Evolutionary conservation across 2,888 invertebrate species (phyloP), one percentile per base, ranked within the genome.

Genomic region (Phaedon cochleariae): DNA sequence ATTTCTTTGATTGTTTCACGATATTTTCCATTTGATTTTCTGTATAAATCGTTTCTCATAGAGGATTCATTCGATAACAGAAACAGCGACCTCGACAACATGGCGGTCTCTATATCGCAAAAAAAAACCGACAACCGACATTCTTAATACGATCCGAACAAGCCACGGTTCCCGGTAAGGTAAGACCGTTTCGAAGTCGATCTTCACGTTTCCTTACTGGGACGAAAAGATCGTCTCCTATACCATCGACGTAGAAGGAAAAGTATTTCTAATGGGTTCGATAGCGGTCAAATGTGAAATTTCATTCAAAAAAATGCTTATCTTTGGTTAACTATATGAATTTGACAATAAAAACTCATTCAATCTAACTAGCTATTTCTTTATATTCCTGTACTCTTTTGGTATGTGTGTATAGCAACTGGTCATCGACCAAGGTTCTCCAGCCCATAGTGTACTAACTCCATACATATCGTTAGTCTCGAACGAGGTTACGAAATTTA

Each of bases 131-230:
- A n/a, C 53, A 62, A 46, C 37, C 51, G 62, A 57, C 62, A 58
- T 52, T 62, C 65, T 54, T 59, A 62, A 62, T 62, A 62, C 59
- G 65, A 68, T 60, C 52, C 41, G 53, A 49, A 62, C 62, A 60
- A 55, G 62, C 48, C 37, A 70, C 73, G 71, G 71, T 73, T 69
- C 73, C 72, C 71, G 67, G 73, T 73, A 77, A 72, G 75, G 75
- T 67, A 69, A 74, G 60, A 41, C 41, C n/a, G 15, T 41, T 41
- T 41, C 41, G 52, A 49, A 69, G 73, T 69, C 71, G 74, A 71
- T 72, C 74, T 72, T 64, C 71, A 68, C 72, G 68, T 69, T 67
- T 67, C 73, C 74, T 67, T 73, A 70, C 68, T 49, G 67, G 72
- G 72, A 69, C 55, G 65, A 59, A 46, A 57, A 41, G 41, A 2